Percentiles rank a stretch among this genome's conserved stretches.
phyloP scores from a whole-genome alignment of 1,140 invertebrate genomes.

The Atta texana region DNA sequence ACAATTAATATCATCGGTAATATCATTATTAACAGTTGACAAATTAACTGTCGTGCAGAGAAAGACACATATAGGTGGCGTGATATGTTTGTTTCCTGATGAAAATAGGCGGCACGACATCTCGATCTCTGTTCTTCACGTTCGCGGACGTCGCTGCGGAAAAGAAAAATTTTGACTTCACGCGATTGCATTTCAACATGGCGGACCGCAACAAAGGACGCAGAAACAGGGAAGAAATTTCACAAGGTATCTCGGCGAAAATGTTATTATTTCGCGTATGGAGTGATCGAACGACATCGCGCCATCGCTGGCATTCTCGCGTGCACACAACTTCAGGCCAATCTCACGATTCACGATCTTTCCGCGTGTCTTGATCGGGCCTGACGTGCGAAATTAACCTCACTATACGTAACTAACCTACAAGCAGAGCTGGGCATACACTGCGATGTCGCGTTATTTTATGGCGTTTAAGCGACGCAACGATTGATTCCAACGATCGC shows the following conservation, averaged over 20 bases:
- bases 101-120: neutral
- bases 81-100: neutral
- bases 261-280: slow-evolving; percentile 11
- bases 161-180: slow-evolving; percentile 80
- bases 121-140: neutral
- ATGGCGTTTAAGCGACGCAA: slow-evolving; percentile 38
- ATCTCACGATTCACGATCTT: neutral
- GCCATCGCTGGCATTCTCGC: neutral
- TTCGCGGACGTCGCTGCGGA: slow-evolving; percentile 31
- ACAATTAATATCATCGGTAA: neutral
- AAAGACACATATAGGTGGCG: neutral
- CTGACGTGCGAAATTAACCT: slow-evolving; percentile 77
- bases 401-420: slow-evolving; percentile 82
- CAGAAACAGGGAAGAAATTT: slow-evolving; percentile 86
- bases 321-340: neutral
- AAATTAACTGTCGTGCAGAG: neutral
- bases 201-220: slow-evolving; percentile 87
- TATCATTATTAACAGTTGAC: neutral
- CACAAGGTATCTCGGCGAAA: slow-evolving; percentile 83
- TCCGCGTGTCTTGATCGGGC: neutral
- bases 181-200: slow-evolving; percentile 84
- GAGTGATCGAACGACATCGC: neutral
- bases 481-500: neutral
- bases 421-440: slow-evolving; percentile 65
- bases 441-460: slow-evolving; percentile 74